Evolutionary conservation across 2,888 invertebrate species (phyloP).

Genomic region (Nipponacmea schrenckii): DNA sequence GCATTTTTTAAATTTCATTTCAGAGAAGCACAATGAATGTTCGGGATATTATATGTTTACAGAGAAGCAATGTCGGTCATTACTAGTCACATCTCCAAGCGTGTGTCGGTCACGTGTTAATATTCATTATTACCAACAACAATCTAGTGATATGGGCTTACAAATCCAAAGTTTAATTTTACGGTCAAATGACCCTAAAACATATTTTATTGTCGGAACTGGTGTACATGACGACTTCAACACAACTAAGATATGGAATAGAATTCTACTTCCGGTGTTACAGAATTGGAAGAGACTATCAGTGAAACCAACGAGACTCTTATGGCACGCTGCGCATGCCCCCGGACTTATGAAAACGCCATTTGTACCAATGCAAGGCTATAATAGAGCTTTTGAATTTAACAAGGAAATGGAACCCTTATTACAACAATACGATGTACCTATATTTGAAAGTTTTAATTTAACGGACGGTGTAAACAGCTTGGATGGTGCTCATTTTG

Average conservation of each 20-base stretch:
- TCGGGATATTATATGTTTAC: background rate
- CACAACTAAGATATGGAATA: background rate
- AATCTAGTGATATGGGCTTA: background rate
- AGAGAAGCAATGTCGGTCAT: background rate
- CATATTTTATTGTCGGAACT: conserved; percentile 23
- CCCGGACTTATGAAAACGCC: conserved; percentile 32
- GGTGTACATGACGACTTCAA: conserved; percentile 31
- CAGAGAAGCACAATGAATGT: background rate
- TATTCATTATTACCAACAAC: conserved; percentile 15
- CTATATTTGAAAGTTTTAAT: conserved; percentile 30
- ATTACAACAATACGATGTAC: conserved; percentile 15
- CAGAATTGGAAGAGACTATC: background rate
- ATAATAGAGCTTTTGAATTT: conserved; percentile 16
- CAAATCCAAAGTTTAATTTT: conserved; percentile 10
- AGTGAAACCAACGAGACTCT: conserved; percentile 18
- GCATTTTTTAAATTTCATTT: background rate
- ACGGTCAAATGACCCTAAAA: conserved; percentile 14
- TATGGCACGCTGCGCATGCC: conserved; percentile 28
- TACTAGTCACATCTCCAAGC: background rate
- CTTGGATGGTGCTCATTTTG: conserved; percentile 31
- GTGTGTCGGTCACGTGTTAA: background rate
- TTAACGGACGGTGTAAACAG: conserved; percentile 31
- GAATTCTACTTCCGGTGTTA: conserved; percentile 13
- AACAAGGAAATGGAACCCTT: conserved; percentile 16
- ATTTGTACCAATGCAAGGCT: conserved; percentile 15